Conservation (phyloP, 2,113 vertebrate species). For the Glareola pratincola region DNA sequence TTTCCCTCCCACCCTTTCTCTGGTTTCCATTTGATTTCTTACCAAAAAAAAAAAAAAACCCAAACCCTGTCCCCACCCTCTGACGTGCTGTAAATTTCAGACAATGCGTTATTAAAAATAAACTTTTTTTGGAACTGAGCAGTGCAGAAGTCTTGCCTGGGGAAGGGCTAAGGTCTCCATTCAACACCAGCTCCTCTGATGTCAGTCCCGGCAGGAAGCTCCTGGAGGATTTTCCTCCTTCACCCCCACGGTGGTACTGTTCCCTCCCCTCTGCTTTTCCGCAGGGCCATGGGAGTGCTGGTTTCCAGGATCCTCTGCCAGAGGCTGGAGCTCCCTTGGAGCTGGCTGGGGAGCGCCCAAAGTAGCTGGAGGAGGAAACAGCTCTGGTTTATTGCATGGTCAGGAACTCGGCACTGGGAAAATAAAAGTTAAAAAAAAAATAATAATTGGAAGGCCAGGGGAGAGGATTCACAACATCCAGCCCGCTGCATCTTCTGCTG, state of each 20-base stretch:
- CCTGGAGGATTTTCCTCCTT: neutral
- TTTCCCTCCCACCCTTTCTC: neutral
- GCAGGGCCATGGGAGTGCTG: neutral
- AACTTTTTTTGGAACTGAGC: neutral
- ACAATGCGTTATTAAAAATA: constrained; percentile 11
- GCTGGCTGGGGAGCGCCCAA: neutral
- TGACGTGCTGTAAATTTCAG: neutral
- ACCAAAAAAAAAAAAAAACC: neutral
- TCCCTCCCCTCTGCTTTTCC: neutral
- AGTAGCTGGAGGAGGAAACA: neutral
- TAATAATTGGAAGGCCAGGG: neutral
- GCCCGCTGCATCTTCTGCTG: neutral
- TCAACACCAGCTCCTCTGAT: neutral
- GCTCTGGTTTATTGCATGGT: neutral
- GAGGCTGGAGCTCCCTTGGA: neutral
- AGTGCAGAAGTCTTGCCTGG: neutral
- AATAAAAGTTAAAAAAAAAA: neutral
- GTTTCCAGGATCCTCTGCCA: neutral
- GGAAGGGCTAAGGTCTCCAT: neutral
- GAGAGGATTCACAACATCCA: neutral
- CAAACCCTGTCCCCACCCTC: neutral
- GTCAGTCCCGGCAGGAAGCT: neutral
- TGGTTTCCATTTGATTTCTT: neutral
- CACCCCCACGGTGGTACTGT: too few species aligned
- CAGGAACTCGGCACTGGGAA: neutral